phyloP scores from a whole-genome alignment of 2,888 invertebrate species.

The Drosophila tripunctata region DNA sequence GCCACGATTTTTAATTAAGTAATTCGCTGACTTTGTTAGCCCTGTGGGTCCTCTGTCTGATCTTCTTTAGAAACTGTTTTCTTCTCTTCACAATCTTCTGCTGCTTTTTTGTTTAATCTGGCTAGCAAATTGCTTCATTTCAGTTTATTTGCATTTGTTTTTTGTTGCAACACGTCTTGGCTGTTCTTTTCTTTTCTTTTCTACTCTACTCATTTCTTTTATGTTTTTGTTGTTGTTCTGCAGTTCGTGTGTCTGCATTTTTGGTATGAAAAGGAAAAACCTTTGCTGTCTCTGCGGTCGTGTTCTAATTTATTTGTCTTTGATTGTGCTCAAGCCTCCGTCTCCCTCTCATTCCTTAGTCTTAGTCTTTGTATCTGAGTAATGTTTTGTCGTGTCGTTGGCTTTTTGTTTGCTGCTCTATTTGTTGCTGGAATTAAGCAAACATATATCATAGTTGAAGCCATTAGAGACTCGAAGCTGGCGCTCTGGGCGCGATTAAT shows the following conservation, averaged over 20 bases:
- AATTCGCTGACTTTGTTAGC: constrained; percentile 79
- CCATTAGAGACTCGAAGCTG: constrained; percentile 69
- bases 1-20: constrained; percentile 83
- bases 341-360: background rate
- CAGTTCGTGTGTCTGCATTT: constrained; percentile 55
- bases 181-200: constrained; percentile 29
- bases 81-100: constrained; percentile 2
- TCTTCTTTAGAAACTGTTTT: constrained; percentile 41
- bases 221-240: constrained; percentile 11
- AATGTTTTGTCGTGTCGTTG: constrained; percentile 59
- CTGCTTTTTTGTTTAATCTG: constrained; percentile 64
- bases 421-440: constrained; percentile 61
- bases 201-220: constrained; percentile 20
- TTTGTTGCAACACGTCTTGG: constrained; percentile 45
- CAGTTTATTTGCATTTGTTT: constrained; percentile 79
- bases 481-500: constrained; percentile 49
- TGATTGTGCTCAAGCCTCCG: constrained; percentile 73
- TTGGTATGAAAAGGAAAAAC: constrained; percentile 33
- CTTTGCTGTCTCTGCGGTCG: constrained; percentile 64
- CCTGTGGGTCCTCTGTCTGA: constrained; percentile 58
- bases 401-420: constrained; percentile 5
- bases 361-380: constrained; percentile 28
- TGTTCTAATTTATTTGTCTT: constrained; percentile 80
- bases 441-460: constrained; percentile 66
- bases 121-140: constrained; percentile 79